These are phyloP conservation scores for Nomia melanderi DNA, from an alignment of 1,140 invertebrate species.

Conservation along the genomic window DNA sequence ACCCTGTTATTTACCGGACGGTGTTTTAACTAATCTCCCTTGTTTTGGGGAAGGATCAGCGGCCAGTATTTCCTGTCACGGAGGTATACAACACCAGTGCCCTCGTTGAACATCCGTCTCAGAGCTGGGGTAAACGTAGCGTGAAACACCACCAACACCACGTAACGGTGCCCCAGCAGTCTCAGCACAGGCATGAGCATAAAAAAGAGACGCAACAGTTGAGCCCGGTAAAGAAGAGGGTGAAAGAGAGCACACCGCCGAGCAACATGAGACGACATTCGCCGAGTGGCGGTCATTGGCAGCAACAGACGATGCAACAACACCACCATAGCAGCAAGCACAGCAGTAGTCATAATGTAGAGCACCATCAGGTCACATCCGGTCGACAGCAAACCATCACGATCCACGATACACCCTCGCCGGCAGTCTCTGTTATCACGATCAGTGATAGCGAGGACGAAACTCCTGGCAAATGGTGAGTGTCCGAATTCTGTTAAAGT, in stretches of 20 bases:
- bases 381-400: conserved; percentile 89
- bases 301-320: conserved; percentile 72
- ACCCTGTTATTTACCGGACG: no score
- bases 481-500: not conserved
- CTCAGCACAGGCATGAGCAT: conserved; percentile 80
- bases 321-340: conserved; percentile 77
- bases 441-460: conserved; percentile 98
- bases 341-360: conserved; percentile 67
- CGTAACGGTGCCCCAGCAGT: conserved; percentile 79
- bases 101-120: conserved; percentile 82
- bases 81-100: conserved; percentile 82
- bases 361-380: conserved; percentile 80
- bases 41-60: conserved; percentile 82
- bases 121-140: conserved; percentile 80
- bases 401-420: conserved; percentile 95
- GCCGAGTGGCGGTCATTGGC: conserved; percentile 76
- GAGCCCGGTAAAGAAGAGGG: conserved; percentile 98
- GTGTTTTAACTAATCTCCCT: conserved; percentile 65
- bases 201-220: conserved; percentile 96
- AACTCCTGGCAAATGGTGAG: conserved; percentile 80
- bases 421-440: conserved; percentile 96
- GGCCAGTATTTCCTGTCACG: conserved; percentile 86
- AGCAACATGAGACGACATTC: conserved; percentile 79
- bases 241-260: conserved; percentile 97
- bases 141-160: conserved; percentile 83